These are phyloP conservation scores for Nannoperca obscura DNA, from an alignment of 2,797 vertebrate species.

Conservation along the genomic window DNA sequence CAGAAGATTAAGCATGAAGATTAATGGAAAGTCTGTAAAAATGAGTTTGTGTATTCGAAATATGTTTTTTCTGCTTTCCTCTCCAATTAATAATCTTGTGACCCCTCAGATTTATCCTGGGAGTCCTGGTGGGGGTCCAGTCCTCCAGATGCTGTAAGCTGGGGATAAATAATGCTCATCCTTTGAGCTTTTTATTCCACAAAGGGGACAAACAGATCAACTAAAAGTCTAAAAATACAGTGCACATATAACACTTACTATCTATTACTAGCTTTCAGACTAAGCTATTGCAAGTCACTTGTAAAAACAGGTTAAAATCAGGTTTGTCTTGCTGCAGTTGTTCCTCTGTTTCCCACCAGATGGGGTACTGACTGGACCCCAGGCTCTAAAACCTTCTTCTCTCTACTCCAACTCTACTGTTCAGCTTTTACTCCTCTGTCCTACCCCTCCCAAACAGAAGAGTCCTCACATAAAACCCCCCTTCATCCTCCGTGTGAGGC, in stretches of 20 bases:
- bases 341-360: slow-evolving; percentile 72
- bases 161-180: slow-evolving; percentile 21
- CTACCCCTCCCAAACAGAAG: slow-evolving; percentile 44
- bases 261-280: background rate
- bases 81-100: background rate
- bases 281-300: background rate
- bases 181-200: slow-evolving; percentile 36
- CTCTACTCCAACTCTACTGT: slow-evolving; percentile 17
- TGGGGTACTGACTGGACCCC: slow-evolving; percentile 65
- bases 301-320: slow-evolving; percentile 8
- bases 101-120: background rate
- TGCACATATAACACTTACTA: background rate
- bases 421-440: slow-evolving; percentile 32
- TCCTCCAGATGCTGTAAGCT: slow-evolving; percentile 1
- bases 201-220: background rate
- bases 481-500: slow-evolving; percentile 30
- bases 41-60: background rate
- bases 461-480: slow-evolving; percentile 20
- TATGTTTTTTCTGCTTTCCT: background rate
- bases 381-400: slow-evolving; percentile 24
- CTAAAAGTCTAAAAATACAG: background rate
- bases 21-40: background rate
- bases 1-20: background rate
- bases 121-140: background rate
- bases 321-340: slow-evolving; percentile 27